A percentile compares a stretch with the other conserved stretches of the same genome.
phyloP scores from a whole-genome alignment of 2,113 vertebrate species.

The Saguinus midas region DNA sequence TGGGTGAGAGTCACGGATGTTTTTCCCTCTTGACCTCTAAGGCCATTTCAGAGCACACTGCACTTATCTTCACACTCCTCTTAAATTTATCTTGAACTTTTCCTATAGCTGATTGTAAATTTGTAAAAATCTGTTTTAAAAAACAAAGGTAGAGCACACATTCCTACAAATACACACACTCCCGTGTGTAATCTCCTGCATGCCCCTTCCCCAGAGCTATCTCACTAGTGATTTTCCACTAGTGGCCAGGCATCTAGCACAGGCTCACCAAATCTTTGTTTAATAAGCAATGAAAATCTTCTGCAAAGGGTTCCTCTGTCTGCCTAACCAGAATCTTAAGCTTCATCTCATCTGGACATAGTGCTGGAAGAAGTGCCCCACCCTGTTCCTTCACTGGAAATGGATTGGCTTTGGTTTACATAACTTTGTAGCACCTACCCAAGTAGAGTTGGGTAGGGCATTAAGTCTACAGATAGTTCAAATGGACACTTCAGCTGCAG shows the following conservation, averaged over 20 bases:
- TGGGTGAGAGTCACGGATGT: not conserved
- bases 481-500: constrained; percentile 43
- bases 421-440: constrained; percentile 41
- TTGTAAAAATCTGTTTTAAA: not conserved
- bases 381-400: not conserved
- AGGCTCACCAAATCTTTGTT: not conserved
- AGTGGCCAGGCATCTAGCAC: not conserved
- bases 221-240: not conserved
- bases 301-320: not conserved
- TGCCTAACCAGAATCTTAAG: not conserved
- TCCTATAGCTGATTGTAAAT: not conserved
- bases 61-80: no score
- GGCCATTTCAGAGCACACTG: not conserved
- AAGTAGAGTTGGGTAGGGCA: not conserved
- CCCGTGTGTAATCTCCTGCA: not conserved
- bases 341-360: not conserved
- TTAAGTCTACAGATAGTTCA: not conserved
- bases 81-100: not conserved
- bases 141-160: not conserved
- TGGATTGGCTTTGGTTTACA: constrained; percentile 22
- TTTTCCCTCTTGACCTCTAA: not conserved
- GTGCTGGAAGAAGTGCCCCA: not conserved
- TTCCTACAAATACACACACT: not conserved
- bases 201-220: no score
- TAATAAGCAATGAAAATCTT: not conserved